A percentile compares a stretch with the other conserved stretches of the same genome.
Conservation (phyloP, 2,888 invertebrate species). For the Sthenelais limicola region DNA sequence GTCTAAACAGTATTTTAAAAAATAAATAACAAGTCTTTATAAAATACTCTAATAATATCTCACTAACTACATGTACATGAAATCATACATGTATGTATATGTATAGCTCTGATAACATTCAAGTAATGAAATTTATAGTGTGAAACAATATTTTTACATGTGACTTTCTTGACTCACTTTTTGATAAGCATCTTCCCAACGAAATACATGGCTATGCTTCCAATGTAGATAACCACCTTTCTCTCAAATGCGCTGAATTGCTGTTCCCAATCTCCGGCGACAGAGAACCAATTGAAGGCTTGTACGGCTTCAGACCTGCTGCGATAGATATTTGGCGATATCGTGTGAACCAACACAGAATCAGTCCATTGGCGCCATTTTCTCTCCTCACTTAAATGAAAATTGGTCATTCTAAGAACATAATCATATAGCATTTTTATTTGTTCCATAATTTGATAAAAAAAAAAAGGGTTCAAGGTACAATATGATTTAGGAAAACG, state of each 20-base stretch:
- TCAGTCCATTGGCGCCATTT: conserved; percentile 98
- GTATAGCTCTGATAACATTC: no score
- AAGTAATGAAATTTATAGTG: no score
- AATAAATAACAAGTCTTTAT: no score
- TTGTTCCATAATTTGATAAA: neutral
- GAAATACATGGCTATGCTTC: conserved; percentile 90
- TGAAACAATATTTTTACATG: no score
- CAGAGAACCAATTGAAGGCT: conserved; percentile 92
- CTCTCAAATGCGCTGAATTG: conserved; percentile 91
- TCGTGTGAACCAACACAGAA: conserved; percentile 87
- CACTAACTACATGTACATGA: no score
- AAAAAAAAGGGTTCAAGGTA: neutral
- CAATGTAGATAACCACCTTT: conserved; percentile 89
- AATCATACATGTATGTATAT: no score
- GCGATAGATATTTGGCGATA: conserved; percentile 97
- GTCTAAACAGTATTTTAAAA: no score
- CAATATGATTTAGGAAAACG: neutral
- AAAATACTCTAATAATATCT: no score
- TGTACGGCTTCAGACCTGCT: conserved; percentile 87
- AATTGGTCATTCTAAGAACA: neutral
- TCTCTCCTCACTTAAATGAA: conserved; percentile 84
- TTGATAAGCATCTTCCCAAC: conserved; percentile 91
- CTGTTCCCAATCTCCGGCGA: conserved; percentile 92
- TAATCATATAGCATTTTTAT: neutral
- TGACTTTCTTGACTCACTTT: conserved; percentile 75